phyloP scores from a whole-genome alignment of 1,140 invertebrate species.

The Drosophila burlai region DNA sequence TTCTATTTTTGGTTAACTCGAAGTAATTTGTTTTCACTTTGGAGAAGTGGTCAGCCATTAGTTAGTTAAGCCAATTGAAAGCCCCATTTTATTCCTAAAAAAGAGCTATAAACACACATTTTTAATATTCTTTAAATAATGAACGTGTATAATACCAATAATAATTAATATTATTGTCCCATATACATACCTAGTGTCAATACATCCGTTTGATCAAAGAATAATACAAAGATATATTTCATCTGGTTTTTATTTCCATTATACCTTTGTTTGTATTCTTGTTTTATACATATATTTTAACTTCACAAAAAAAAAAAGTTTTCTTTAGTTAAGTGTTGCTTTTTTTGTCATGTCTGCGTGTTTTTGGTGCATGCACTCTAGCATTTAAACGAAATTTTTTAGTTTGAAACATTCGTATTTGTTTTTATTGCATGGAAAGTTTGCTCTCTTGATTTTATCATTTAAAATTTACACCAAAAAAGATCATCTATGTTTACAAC shows the following conservation, averaged over 20 bases:
- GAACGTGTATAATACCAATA: background rate
- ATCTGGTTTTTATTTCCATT: constrained; percentile 44
- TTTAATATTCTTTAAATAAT: too few species aligned
- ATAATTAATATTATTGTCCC: background rate
- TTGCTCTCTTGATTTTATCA: constrained; percentile 43
- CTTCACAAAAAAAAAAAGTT: constrained; percentile 77
- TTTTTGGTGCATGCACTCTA: constrained; percentile 59
- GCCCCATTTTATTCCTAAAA: background rate
- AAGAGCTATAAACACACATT: background rate
- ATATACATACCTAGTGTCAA: background rate
- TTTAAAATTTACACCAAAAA: constrained; percentile 79
- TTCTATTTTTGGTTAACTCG: background rate
- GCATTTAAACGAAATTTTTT: constrained; percentile 57
- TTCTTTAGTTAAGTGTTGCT: constrained; percentile 12
- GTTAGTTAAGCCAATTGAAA: background rate
- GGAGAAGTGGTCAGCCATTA: too few species aligned
- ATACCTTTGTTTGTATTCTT: constrained; percentile 30
- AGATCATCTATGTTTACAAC: constrained; percentile 70
- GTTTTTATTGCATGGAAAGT: constrained; percentile 58
- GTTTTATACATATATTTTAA: constrained; percentile 75
- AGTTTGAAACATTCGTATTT: constrained; percentile 55
- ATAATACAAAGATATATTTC: constrained; percentile 27
- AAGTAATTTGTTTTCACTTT: too few species aligned
- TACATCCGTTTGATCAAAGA: background rate
- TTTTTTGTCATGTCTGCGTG: too few species aligned